Base-by-base conservation (phyloP, 2,113 vertebrate species). In the Piaya cayana region DNA sequence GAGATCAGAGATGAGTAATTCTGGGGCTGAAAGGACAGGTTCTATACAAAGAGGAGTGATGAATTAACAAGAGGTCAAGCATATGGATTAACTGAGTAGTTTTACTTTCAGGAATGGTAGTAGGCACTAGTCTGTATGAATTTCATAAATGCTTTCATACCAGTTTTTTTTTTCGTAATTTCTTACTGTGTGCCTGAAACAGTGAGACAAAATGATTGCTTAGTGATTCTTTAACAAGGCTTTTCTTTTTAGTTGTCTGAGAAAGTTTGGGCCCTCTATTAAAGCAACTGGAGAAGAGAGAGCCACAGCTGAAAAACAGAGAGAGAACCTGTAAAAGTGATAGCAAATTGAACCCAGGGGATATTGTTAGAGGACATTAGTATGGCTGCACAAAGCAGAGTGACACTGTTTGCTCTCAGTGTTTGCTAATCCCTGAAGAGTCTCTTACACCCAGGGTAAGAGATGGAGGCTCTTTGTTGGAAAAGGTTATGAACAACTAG, bases 291-390 rank as follows among this genome's bases (percentile, higher is more conserved):
- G n/a, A 91, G 52, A 91, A 90, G 21, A 56, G 58, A 93, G 47
- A 89, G 17, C 15, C 53, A 49, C 5, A 22, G 55, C 29, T 92
- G 29, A 43, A 76, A 89, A 79, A 39, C 21, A 36, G 12, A 93
- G 45, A 58, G 0, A 63, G 56, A 86, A 90, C 43, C 64, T 78
- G 83, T 59, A 52, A 45, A 91, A 92, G 39, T 64, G 30, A 37
- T 55, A 80, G 90, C 70, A 96, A 95, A 89, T 82, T 94, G 93
- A 93, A 71, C 93, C 55, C 90, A 49, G 45, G 82, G 80, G 88
- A 95, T 39, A 43, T 80, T 77, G 74, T 96, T 95, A 95, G 81
- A 94, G 63, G 45, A 27, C 42, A 76, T 77, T 56, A 78, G 55
- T 63, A n/a, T 52, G 50, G 86, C 79, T 94, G 71, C 62, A 78